Conservation (phyloP, 2,888 invertebrate genomes). For the Vanessa cardui region DNA sequence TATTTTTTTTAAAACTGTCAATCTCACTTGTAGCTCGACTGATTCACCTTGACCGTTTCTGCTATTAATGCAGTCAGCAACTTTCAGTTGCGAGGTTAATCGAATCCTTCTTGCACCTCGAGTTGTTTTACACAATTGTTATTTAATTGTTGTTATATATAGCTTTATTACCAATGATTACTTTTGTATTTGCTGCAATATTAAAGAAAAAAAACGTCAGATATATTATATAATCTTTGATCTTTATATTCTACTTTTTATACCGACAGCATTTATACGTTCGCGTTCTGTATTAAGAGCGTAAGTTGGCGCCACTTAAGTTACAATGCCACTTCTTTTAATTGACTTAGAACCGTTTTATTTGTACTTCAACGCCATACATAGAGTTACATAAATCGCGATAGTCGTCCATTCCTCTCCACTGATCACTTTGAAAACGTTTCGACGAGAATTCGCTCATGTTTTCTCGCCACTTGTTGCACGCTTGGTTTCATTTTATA, state of each 20-base stretch:
- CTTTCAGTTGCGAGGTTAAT: slow-evolving; percentile 74
- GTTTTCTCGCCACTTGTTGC: slow-evolving; percentile 69
- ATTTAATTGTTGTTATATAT: slow-evolving; percentile 4
- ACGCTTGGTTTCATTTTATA: slow-evolving; percentile 56
- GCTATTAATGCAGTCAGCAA: slow-evolving; percentile 55
- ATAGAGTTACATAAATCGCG: slow-evolving; percentile 50
- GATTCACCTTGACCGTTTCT: slow-evolving; percentile 72
- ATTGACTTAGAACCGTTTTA: slow-evolving; percentile 50
- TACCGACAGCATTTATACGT: slow-evolving; percentile 27
- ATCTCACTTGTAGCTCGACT: slow-evolving; percentile 49
- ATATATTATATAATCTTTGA: not conserved
- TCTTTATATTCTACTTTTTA: not conserved
- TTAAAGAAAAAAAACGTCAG: not conserved
- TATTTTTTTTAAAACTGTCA: slow-evolving; percentile 38
- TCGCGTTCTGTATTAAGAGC: slow-evolving; percentile 17
- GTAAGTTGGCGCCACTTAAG: slow-evolving; percentile 51
- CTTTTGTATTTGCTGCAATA: not conserved
- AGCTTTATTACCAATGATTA: not conserved
- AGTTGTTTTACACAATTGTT: slow-evolving; percentile 26
- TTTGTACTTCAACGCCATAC: slow-evolving; percentile 43
- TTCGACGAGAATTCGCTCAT: slow-evolving; percentile 49
- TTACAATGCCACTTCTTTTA: slow-evolving; percentile 48
- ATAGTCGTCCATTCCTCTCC: slow-evolving; percentile 27
- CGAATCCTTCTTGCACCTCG: slow-evolving; percentile 56
- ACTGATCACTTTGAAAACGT: slow-evolving; percentile 47